phyloP scores from a whole-genome alignment of 2,797 vertebrate genomes.

The Lateolabrax maculatus region DNA sequence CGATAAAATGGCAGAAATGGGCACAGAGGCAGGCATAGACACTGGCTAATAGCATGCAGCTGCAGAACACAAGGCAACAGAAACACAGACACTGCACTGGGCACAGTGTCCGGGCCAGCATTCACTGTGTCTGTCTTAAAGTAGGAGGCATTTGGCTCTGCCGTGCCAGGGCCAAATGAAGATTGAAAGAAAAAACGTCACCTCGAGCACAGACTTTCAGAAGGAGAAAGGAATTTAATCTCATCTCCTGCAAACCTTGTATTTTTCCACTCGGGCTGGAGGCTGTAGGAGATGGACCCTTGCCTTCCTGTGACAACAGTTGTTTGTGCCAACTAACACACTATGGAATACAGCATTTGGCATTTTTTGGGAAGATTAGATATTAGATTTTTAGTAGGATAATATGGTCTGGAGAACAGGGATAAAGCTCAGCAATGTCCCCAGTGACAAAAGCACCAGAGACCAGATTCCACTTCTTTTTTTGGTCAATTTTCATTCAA shows the following conservation, averaged over 20 bases:
- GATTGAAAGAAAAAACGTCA: conserved; percentile 64
- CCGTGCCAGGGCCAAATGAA: conserved; percentile 59
- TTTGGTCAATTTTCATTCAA: conserved; percentile 34
- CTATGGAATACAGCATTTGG: conserved; percentile 5
- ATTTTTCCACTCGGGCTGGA: conserved; percentile 80
- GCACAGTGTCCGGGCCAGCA: conserved; percentile 33
- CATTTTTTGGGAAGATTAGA: conserved; percentile 35
- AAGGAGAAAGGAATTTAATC: conserved; percentile 83
- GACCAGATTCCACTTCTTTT: conserved; percentile 45
- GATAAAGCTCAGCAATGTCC: conserved; percentile 29
- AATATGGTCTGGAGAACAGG: conserved; percentile 9
- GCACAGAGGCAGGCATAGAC: conserved; percentile 60
- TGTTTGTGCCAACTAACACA: conserved; percentile 47
- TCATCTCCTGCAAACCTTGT: conserved; percentile 78
- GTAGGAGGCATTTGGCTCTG: conserved; percentile 51
- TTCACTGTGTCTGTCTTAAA: conserved; percentile 42
- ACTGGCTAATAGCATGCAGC: conserved; percentile 64
- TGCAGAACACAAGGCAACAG: conserved; percentile 60
- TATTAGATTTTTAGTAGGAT: conserved; percentile 30
- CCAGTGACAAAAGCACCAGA: conserved; percentile 16
- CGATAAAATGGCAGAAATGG: conserved; percentile 61
- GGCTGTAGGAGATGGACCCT: conserved; percentile 51
- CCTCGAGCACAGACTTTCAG: conserved; percentile 57
- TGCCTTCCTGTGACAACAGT: conserved; percentile 57
- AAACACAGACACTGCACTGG: conserved; percentile 41